Base-by-base conservation (phyloP, 2,797 vertebrate genomes). In the Iguana delicatissima region DNA sequence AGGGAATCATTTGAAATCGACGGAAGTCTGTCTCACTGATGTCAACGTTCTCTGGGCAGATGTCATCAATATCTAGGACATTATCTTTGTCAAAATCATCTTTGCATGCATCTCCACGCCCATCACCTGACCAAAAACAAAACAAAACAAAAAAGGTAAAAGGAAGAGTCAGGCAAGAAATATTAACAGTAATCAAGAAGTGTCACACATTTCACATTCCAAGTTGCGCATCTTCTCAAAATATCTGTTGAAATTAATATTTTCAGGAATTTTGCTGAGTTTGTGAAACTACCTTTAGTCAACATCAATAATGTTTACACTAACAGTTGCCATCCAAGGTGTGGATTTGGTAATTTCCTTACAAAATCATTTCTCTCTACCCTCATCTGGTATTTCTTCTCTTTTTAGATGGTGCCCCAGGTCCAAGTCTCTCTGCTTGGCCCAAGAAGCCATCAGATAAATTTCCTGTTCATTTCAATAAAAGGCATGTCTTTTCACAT, bases 21-120 rank as follows among this genome's bases (percentile, higher is more conserved):
- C 99, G 98, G 97, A 99, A 99, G 92, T 99, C 99, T 1, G 99
- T 99, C 96, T 99, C 98, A 92, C 99, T 99, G 92, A 99, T 99
- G 74, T 96, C 99, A 92, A 98, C 98, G 80, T 99, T 99, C 97
- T 99, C 99, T 16, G 99, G 99, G 92, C 99, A 99, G 93, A 99
- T 98, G 55, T 99, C 99, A 42, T 98, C 92, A 69, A 99, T 98
- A 90, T 99, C 99, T 93, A 98, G 98, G 32, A 99, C 97, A 0
- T 89, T 99, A 95, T 99, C 99, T 89, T 99, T 97, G 93, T 99
- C 99, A 97, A 99, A 99, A 95, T 99, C 99, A 50, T 98, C 98
- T 97, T 99, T 99, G 97, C 99, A 99, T 90, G 97, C 97, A 96
- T 99, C 99, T 73, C 99, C 99, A 94, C 99, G 98, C 85, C 99